Percentiles rank a stretch among this genome's conserved stretches.
Conservation (phyloP, 1,140 invertebrate species). For the Bombus balteatus region DNA sequence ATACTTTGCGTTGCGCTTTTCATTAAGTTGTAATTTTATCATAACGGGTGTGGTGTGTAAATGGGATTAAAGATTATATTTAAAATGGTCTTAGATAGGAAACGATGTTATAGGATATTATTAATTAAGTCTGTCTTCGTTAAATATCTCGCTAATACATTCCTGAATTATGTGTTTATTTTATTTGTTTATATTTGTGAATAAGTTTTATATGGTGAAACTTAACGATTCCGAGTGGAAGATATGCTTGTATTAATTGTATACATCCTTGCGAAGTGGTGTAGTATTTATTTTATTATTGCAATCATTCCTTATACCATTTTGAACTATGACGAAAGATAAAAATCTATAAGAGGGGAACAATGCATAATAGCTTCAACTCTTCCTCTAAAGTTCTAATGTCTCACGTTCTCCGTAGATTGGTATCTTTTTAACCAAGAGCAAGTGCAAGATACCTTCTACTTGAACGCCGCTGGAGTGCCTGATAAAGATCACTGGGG, state of each 20-base stretch:
- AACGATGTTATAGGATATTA: background rate
- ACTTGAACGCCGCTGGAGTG: background rate
- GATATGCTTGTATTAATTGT: too few relatives aligned
- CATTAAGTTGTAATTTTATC: background rate
- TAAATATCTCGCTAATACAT: too few relatives aligned
- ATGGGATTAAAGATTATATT: too few relatives aligned
- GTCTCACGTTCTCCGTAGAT: background rate
- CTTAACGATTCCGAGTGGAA: too few relatives aligned
- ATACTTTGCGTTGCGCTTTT: background rate
- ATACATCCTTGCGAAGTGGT: too few relatives aligned
- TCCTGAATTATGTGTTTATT: background rate
- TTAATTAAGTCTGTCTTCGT: background rate
- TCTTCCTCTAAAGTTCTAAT: too few relatives aligned
- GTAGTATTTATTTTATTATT: too few relatives aligned
- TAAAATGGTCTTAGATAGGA: too few relatives aligned
- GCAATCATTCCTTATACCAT: too few relatives aligned
- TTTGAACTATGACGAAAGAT: background rate
- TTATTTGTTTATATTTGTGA: too few relatives aligned
- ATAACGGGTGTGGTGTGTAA: too few relatives aligned
- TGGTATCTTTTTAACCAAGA: background rate
- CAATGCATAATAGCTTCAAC: background rate
- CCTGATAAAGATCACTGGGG: conserved; percentile 29
- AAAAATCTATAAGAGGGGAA: background rate
- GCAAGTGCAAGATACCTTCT: background rate
- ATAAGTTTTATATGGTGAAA: too few relatives aligned